Percentiles rank a stretch among this genome's conserved stretches.
Evolutionary conservation across 2,888 invertebrate genomes (phyloP).

Genomic region (Hypolimnas misippus): DNA sequence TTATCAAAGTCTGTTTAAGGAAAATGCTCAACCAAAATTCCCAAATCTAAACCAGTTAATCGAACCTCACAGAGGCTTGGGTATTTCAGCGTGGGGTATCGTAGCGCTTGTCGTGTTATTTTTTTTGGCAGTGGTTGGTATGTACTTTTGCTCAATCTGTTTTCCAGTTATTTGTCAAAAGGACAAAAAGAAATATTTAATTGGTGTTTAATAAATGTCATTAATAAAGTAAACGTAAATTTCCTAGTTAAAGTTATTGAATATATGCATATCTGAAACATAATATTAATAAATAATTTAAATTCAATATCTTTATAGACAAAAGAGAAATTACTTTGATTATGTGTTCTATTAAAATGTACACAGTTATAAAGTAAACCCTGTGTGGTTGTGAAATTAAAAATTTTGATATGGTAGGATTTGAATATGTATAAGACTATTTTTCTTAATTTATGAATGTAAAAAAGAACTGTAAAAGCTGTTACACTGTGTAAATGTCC

Average conservation of each 20-base stretch:
- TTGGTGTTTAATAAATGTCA: conserved; percentile 60
- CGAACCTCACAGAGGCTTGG: conserved; percentile 61
- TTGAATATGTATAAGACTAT: no score
- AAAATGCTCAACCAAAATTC: conserved; percentile 50
- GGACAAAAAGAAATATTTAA: conserved; percentile 82
- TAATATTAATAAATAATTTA: neutral
- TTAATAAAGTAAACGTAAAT: neutral
- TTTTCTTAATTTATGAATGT: neutral
- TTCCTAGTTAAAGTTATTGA: conserved; percentile 5
- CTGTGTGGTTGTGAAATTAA: neutral
- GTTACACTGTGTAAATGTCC: no score
- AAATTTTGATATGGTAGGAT: no score
- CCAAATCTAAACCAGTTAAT: neutral
- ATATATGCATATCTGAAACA: conserved; percentile 23
- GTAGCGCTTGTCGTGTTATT: conserved; percentile 79
- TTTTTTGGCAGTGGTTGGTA: conserved; percentile 79
- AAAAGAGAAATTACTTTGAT: neutral
- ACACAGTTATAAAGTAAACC: neutral
- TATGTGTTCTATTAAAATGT: neutral
- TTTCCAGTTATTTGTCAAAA: conserved; percentile 86
- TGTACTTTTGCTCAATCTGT: conserved; percentile 87
- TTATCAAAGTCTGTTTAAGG: conserved; percentile 35
- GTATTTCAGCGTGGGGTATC: conserved; percentile 87
- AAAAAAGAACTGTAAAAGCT: no score
- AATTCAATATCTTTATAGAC: neutral